Evolutionary conservation across 2,113 vertebrate genomes (phyloP).

Genomic region (Ciconia stormi): DNA sequence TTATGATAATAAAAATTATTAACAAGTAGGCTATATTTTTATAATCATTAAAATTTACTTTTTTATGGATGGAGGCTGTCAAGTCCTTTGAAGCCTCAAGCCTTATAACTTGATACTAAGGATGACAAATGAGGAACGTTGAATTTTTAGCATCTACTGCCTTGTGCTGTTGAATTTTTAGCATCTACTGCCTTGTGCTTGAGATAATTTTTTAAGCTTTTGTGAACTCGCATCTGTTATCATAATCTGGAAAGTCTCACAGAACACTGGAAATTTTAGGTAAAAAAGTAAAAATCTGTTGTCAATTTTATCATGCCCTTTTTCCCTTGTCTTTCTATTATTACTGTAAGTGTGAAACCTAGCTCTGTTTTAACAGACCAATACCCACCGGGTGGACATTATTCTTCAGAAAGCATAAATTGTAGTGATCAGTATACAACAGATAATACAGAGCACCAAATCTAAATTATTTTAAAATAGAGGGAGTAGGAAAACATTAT

Average conservation of each 20-base stretch:
- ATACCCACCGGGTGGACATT: background rate
- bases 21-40: background rate
- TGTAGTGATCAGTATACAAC: background rate
- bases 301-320: background rate
- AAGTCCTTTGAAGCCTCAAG: background rate
- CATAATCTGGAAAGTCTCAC: background rate
- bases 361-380: background rate
- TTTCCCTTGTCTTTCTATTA: background rate
- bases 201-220: background rate
- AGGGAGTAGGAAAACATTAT: background rate
- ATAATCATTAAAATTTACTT: background rate
- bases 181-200: background rate
- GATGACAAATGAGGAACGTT: background rate
- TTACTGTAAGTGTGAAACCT: background rate
- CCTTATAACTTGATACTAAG: background rate
- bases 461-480: background rate
- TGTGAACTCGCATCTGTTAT: background rate
- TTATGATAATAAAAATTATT: background rate
- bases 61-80: background rate
- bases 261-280: background rate
- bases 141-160: background rate
- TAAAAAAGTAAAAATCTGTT: background rate
- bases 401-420: background rate
- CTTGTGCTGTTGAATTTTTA: background rate
- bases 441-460: background rate